Evolutionary conservation across 2,888 invertebrate species (phyloP).

Genomic region (Germaria angustata): DNA sequence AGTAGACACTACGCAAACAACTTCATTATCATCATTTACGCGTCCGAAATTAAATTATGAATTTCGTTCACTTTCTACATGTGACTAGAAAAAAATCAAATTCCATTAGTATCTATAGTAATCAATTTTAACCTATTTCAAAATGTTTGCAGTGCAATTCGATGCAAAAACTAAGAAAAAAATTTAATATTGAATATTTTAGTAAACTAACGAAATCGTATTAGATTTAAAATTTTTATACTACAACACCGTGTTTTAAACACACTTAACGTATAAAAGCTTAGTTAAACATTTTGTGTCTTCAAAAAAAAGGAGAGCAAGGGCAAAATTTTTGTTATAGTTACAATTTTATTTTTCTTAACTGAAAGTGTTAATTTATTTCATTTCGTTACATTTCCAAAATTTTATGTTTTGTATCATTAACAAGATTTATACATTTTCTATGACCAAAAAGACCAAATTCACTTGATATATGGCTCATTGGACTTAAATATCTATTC

Average conservation of each 20-base stretch:
- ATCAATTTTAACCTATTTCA: background rate
- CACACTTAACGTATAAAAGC: background rate
- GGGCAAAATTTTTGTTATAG: background rate
- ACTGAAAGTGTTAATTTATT: background rate
- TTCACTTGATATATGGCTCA: no score
- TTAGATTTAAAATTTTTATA: constrained; percentile 28
- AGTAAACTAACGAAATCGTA: constrained; percentile 6
- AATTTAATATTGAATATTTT: constrained; percentile 30
- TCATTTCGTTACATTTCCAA: background rate
- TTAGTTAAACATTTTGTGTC: background rate
- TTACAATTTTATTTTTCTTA: no score
- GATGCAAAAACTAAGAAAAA: constrained; percentile 7
- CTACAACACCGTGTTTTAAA: background rate
- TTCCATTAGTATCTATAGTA: background rate
- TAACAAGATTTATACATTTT: no score
- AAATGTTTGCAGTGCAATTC: constrained; percentile 14
- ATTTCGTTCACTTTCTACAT: constrained; percentile 74
- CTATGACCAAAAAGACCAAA: no score
- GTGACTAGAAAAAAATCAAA: constrained; percentile 70
- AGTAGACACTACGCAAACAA: background rate
- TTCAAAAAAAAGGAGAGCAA: background rate
- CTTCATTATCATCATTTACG: constrained; percentile 15
- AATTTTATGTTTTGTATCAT: no score
- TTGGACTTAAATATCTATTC: no score
- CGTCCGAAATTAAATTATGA: constrained; percentile 71